These are phyloP conservation scores for Athripsodes cinereus DNA, from an alignment of 2,888 invertebrate genomes.

Conservation along the genomic window DNA sequence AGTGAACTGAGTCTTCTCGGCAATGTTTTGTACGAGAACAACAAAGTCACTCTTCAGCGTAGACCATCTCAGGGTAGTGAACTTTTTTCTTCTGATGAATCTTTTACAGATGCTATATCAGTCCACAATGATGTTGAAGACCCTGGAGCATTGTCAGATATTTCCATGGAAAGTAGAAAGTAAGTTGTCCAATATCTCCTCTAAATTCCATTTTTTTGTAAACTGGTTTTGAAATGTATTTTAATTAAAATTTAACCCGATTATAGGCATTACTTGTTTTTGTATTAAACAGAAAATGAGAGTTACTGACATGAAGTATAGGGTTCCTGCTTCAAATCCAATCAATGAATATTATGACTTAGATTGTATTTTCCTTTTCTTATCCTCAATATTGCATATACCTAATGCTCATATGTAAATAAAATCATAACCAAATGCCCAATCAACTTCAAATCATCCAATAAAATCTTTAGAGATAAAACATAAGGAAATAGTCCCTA, in stretches of 20 bases:
- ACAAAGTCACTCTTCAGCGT: not conserved
- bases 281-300: too few species aligned
- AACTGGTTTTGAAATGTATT: not conserved
- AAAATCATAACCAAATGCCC: too few species aligned
- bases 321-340: too few species aligned
- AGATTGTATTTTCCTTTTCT: too few species aligned
- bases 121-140: constrained; percentile 12
- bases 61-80: constrained; percentile 7
- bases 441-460: too few species aligned
- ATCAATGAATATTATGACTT: too few species aligned
- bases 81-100: constrained; percentile 10
- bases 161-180: constrained; percentile 11
- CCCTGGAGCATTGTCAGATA: constrained; percentile 9
- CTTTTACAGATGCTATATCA: constrained; percentile 5
- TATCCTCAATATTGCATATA: too few species aligned
- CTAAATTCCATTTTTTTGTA: not conserved
- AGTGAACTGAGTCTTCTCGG: constrained; percentile 21
- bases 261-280: too few species aligned
- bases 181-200: constrained; percentile 1
- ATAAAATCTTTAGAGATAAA: too few species aligned
- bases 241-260: not conserved
- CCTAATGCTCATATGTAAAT: too few species aligned
- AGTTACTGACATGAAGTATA: too few species aligned
- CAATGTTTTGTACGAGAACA: constrained; percentile 14
- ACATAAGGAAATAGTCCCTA: too few species aligned